Conservation (phyloP, 2,888 invertebrate genomes). For the Cheilosia impressa region DNA sequence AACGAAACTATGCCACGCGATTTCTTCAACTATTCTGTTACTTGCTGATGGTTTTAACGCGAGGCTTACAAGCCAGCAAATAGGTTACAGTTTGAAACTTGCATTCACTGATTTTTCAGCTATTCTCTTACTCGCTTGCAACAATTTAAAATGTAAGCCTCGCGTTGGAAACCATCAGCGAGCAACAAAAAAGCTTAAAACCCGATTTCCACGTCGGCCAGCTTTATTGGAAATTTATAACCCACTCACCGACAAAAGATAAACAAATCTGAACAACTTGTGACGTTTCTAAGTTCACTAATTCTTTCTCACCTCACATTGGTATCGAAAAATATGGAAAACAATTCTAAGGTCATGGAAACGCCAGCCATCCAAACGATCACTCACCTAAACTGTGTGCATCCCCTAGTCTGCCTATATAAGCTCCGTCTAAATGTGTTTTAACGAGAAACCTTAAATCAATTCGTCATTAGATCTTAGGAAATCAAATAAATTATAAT, state of each 20-base stretch:
- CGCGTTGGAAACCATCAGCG: too few relatives aligned
- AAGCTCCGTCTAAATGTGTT: background rate
- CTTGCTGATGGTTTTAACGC: too few relatives aligned
- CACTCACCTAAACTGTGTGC: background rate
- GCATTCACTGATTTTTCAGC: too few relatives aligned
- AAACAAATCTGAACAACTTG: background rate
- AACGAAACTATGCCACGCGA: too few relatives aligned
- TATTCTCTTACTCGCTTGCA: too few relatives aligned
- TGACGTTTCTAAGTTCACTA: slow-evolving; percentile 11
- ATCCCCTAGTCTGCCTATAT: background rate
- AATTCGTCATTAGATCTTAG: background rate
- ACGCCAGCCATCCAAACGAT: background rate
- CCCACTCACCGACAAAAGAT: too few relatives aligned
- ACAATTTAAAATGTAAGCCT: too few relatives aligned
- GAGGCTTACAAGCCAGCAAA: too few relatives aligned
- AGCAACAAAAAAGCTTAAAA: background rate
- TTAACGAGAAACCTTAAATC: slow-evolving; percentile 1
- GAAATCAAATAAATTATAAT: slow-evolving; percentile 21
- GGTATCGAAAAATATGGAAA: background rate
- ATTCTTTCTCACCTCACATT: slow-evolving; percentile 9
- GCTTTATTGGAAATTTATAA: background rate
- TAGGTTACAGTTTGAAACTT: too few relatives aligned
- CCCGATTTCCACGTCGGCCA: background rate
- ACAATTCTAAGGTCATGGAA: slow-evolving; percentile 12
- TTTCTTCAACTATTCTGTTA: too few relatives aligned